These are phyloP conservation scores for Lumbricus terrestris DNA, from an alignment of 2,888 invertebrate species.

Conservation along the genomic window DNA sequence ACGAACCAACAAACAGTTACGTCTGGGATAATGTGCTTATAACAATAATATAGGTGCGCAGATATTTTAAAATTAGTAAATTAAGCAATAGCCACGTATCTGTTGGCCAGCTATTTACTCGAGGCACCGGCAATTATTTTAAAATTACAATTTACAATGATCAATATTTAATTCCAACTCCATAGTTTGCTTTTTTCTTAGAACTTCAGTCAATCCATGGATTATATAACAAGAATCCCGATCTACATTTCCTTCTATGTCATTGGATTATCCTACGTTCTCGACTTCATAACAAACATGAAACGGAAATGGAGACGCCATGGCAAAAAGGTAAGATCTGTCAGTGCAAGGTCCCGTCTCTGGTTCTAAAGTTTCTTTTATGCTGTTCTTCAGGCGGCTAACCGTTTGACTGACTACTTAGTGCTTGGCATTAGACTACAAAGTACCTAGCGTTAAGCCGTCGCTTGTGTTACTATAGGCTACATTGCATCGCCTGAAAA, in stretches of 20 bases:
- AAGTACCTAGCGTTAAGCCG: neutral
- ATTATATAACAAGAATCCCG: neutral
- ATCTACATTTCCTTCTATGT: neutral
- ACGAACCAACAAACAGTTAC: too few relatives aligned
- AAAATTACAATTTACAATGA: too few relatives aligned
- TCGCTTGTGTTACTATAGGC: too few relatives aligned
- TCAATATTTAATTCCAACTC: too few relatives aligned
- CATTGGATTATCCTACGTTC: neutral
- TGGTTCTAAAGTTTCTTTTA: neutral
- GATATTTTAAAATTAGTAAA: neutral
- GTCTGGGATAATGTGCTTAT: too few relatives aligned
- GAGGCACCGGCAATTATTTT: too few relatives aligned
- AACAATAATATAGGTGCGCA: too few relatives aligned
- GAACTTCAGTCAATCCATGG: neutral
- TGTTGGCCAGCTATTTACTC: too few relatives aligned
- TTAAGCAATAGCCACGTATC: too few relatives aligned
- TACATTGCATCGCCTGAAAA: too few relatives aligned
- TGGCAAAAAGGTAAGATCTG: neutral
- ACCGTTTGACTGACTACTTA: neutral
- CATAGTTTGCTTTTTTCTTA: neutral
- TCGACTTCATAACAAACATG: neutral
- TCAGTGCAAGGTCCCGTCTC: neutral
- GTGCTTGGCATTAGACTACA: neutral
- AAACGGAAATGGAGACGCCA: neutral
- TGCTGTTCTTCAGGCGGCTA: neutral